Percentiles rank a stretch among this genome's conserved stretches.
phyloP scores from a whole-genome alignment of 2,888 invertebrate species.

The Lochmaea crataegi region DNA sequence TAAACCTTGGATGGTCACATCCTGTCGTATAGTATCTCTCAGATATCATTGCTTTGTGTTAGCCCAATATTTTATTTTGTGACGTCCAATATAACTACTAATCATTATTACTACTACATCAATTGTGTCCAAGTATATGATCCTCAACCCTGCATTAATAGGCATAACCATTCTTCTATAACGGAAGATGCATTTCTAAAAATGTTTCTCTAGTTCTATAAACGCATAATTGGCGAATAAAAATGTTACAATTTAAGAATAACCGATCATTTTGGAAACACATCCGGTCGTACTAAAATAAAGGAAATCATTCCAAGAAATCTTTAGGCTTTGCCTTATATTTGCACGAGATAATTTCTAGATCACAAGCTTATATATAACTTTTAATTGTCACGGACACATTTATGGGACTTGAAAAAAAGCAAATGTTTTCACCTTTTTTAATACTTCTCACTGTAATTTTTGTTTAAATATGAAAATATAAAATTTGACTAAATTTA shows the following conservation, averaged over 20 bases:
- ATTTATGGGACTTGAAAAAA: background rate
- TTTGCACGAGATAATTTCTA: background rate
- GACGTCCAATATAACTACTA: background rate
- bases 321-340: background rate
- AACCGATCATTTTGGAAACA: constrained; percentile 12
- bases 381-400: background rate
- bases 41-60: background rate
- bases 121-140: background rate
- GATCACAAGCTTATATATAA: background rate
- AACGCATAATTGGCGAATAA: constrained; percentile 30
- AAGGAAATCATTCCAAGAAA: constrained; percentile 33
- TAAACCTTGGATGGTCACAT: too few species aligned
- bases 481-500: background rate
- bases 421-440: background rate
- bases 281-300: constrained; percentile 11
- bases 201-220: background rate
- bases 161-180: background rate
- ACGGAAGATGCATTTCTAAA: constrained; percentile 9
- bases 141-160: background rate
- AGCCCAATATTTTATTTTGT: background rate
- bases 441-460: background rate
- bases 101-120: constrained; percentile 1
- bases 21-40: too few species aligned
- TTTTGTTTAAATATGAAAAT: background rate
- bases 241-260: background rate